phyloP scores from a whole-genome alignment of 2,888 invertebrate genomes.

The Caenorhabditis uteleia region DNA sequence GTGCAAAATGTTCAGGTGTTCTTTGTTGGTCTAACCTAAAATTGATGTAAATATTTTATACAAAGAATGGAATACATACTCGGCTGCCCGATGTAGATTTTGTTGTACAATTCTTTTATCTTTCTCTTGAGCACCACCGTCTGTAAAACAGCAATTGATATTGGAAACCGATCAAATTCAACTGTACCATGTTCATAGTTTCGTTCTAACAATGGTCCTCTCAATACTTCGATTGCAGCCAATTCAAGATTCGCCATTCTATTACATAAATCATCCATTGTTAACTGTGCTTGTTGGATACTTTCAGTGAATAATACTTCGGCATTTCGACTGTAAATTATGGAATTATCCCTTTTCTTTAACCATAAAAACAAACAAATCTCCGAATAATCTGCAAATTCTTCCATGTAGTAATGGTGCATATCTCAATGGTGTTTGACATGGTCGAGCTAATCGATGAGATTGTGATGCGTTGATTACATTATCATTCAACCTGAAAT shows the following conservation, averaged over 20 bases:
- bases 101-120: conserved; percentile 5
- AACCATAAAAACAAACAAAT: conserved; percentile 5
- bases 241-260: conserved; percentile 32
- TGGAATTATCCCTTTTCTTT: conserved; percentile 2
- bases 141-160: neutral
- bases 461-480: conserved; percentile 5
- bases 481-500: conserved; percentile 17
- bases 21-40: conserved; percentile 1
- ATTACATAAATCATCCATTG: conserved; percentile 21
- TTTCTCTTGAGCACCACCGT: neutral
- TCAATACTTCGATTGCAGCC: conserved; percentile 9
- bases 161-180: neutral
- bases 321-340: conserved; percentile 10
- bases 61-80: neutral
- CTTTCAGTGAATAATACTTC: conserved; percentile 16
- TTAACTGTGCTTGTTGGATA: conserved; percentile 37
- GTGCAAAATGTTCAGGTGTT: neutral
- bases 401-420: conserved; percentile 40
- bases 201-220: conserved; percentile 12
- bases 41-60: neutral
- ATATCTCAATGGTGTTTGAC: conserved; percentile 25
- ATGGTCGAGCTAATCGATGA: conserved; percentile 8
- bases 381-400: conserved; percentile 32
- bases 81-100: conserved; percentile 4
- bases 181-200: neutral